Conservation (phyloP, 2,888 invertebrate genomes). For the Aromia moschata region DNA sequence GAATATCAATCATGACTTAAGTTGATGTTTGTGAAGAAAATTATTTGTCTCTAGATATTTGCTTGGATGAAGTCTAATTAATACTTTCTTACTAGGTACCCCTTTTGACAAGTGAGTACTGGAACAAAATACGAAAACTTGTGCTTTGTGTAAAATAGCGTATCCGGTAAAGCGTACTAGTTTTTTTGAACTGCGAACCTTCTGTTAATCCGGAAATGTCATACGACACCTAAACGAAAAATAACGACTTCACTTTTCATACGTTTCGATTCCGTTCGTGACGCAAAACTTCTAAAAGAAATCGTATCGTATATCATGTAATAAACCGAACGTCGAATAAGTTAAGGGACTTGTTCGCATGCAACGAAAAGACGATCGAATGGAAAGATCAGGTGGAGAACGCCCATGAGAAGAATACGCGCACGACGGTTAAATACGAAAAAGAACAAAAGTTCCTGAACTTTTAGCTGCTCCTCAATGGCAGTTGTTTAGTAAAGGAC, state of each 20-base stretch:
- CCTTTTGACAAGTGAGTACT: no score
- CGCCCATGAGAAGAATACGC: conserved; percentile 48
- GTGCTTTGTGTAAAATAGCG: no score
- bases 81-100: no score
- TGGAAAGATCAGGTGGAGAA: conserved; percentile 55
- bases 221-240: conserved; percentile 37
- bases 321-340: conserved; percentile 44
- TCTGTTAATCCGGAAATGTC: conserved; percentile 32
- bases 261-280: conserved; percentile 27
- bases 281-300: conserved; percentile 27
- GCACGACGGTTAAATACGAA: conserved; percentile 47
- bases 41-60: no score
- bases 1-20: no score
- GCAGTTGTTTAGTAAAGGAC: conserved; percentile 39
- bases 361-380: conserved; percentile 50
- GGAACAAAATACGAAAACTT: no score
- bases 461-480: conserved; percentile 43
- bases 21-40: no score
- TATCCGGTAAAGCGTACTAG: no score
- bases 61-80: no score
- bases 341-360: conserved; percentile 47
- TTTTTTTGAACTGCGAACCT: background rate
- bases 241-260: conserved; percentile 41
- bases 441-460: conserved; percentile 47
- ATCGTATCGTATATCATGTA: conserved; percentile 50